Evolutionary conservation across 2,797 vertebrate genomes (phyloP).

Genomic region (Centroberyx gerrardi): DNA sequence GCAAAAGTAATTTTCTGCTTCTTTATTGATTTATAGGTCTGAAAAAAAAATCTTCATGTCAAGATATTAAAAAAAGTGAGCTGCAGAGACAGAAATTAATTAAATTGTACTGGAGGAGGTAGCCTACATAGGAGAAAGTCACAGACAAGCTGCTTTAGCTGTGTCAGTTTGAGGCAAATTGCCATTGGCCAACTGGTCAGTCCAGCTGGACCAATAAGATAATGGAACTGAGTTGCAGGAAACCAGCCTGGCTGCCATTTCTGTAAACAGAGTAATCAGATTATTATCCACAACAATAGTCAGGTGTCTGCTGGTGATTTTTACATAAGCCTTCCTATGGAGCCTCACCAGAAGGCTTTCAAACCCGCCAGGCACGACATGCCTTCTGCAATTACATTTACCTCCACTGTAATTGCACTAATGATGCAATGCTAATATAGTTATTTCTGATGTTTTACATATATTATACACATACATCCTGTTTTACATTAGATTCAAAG

Average conservation of each 20-base stretch:
- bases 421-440: no score
- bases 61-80: background rate
- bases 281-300: conserved; percentile 35
- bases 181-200: conserved; percentile 27
- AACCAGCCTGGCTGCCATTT: conserved; percentile 23
- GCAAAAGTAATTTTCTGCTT: conserved; percentile 11
- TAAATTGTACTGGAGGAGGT: background rate
- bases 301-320: conserved; percentile 31
- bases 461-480: no score
- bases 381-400: background rate
- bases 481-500: no score
- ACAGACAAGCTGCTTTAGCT: background rate
- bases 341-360: conserved; percentile 12
- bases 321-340: conserved; percentile 17
- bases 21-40: background rate
- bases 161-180: conserved; percentile 25
- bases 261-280: conserved; percentile 17
- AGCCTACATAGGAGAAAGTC: background rate
- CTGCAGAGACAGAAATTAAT: background rate
- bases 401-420: background rate
- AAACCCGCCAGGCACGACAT: background rate
- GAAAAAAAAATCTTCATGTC: background rate
- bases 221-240: conserved; percentile 22
- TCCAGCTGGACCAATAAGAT: conserved; percentile 51
- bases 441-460: no score